These are phyloP conservation scores for Chrysina gloriosa DNA, from an alignment of 2,888 invertebrate species.

Conservation along the genomic window DNA sequence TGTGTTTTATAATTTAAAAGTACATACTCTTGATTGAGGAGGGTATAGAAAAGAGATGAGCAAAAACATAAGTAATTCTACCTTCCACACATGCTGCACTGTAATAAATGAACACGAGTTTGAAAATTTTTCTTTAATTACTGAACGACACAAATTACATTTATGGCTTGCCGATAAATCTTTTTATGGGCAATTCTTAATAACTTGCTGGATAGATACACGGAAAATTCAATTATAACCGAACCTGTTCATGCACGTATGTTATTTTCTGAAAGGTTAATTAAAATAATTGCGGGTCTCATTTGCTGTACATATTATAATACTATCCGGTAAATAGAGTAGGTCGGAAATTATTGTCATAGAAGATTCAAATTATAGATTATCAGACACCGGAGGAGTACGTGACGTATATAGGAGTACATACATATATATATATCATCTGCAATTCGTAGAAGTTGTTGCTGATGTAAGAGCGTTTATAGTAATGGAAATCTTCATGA, in stretches of 20 bases:
- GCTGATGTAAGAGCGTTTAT: no score
- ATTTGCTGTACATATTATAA: not conserved
- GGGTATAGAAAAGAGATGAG: no score
- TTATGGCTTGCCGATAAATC: not conserved
- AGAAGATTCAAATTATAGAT: not conserved
- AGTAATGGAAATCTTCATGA: no score
- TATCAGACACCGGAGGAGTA: not conserved
- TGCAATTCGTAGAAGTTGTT: not conserved
- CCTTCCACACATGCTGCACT: not conserved
- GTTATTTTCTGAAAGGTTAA: conserved; percentile 18
- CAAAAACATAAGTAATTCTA: no score
- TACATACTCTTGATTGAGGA: no score
- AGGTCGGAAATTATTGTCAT: conserved; percentile 2
- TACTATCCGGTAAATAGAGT: not conserved
- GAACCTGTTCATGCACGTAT: not conserved
- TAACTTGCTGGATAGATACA: not conserved
- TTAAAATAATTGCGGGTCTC: conserved; percentile 8
- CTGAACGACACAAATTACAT: not conserved
- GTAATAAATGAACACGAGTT: conserved; percentile 2
- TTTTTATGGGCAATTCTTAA: not conserved
- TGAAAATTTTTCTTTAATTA: not conserved
- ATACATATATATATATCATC: not conserved
- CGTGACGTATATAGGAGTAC: not conserved
- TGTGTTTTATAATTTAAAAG: no score
- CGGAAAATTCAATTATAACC: conserved; percentile 17